A percentile compares a stretch with the other conserved stretches of the same genome.
Evolutionary conservation across 2,888 invertebrate species (phyloP).

Genomic region (Pseudococcus viburni): DNA sequence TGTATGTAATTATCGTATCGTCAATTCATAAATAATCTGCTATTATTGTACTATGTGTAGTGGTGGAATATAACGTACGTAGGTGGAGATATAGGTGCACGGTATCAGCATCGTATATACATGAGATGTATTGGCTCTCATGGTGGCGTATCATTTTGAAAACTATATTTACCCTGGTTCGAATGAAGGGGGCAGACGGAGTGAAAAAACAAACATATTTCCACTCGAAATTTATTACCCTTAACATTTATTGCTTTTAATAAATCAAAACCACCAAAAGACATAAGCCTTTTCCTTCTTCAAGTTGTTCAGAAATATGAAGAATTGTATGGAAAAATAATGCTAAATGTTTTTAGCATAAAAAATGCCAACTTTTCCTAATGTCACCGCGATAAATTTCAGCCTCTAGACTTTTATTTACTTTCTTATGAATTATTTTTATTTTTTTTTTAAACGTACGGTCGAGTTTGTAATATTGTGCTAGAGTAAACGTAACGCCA

Average conservation of each 20-base stretch:
- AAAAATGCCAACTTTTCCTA: slow-evolving; percentile 48
- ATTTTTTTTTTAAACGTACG: slow-evolving; percentile 14
- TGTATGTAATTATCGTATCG: slow-evolving; percentile 29
- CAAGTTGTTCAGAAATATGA: slow-evolving; percentile 43
- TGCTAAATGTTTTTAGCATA: slow-evolving; percentile 52
- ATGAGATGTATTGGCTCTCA: neutral
- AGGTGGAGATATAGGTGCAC: neutral
- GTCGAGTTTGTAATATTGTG: slow-evolving; percentile 44
- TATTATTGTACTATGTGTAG: neutral
- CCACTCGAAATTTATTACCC: slow-evolving; percentile 45
- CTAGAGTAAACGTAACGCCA: neutral
- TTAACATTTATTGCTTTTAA: slow-evolving; percentile 52
- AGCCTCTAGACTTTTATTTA: slow-evolving; percentile 54
- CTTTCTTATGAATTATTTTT: slow-evolving; percentile 52
- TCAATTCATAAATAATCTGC: slow-evolving; percentile 35
- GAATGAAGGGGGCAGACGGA: neutral
- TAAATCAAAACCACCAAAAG: slow-evolving; percentile 52
- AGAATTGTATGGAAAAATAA: slow-evolving; percentile 52
- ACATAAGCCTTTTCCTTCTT: slow-evolving; percentile 55
- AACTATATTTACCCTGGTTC: neutral
- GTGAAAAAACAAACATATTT: slow-evolving; percentile 38
- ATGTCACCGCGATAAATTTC: slow-evolving; percentile 54
- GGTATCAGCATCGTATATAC: neutral
- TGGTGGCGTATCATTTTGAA: neutral
- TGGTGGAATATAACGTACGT: neutral